These are phyloP conservation scores for Heteromormyrus szaboi DNA, from an alignment of 2,797 vertebrate species.

Conservation along the genomic window DNA sequence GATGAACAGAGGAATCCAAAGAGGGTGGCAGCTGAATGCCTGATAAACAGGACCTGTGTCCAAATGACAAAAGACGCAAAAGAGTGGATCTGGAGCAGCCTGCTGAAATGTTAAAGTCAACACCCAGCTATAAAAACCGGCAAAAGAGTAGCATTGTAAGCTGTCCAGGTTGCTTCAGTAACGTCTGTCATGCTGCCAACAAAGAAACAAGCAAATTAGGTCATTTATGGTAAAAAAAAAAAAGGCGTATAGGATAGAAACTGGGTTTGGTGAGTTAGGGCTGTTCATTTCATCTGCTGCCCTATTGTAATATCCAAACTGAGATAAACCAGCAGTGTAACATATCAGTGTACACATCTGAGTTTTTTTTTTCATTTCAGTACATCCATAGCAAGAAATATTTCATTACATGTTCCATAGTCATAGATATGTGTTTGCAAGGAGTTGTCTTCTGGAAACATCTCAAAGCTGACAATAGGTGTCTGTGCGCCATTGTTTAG, in stretches of 20 bases:
- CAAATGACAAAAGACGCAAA: background rate
- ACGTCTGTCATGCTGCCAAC: background rate
- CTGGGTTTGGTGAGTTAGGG: background rate
- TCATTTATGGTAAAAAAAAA: background rate
- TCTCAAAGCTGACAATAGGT: background rate
- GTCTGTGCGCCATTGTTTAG: background rate
- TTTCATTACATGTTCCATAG: background rate
- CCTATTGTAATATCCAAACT: background rate
- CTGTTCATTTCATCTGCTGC: background rate
- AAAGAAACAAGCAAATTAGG: background rate
- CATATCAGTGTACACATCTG: background rate
- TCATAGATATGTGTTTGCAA: background rate
- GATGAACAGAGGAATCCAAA: background rate
- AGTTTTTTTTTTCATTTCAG: background rate
- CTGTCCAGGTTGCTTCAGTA: background rate
- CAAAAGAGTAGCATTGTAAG: background rate
- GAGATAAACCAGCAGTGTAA: background rate
- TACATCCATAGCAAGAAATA: background rate
- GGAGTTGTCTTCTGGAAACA: background rate
- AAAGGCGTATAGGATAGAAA: background rate
- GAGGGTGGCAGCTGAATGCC: background rate
- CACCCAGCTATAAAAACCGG: background rate
- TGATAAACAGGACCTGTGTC: background rate
- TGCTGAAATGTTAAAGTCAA: background rate
- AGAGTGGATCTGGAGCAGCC: background rate